Evolutionary conservation across 2,797 vertebrate genomes (phyloP), one percentile per base, ranked within the genome.

Genomic region (Euthynnus affinis): DNA sequence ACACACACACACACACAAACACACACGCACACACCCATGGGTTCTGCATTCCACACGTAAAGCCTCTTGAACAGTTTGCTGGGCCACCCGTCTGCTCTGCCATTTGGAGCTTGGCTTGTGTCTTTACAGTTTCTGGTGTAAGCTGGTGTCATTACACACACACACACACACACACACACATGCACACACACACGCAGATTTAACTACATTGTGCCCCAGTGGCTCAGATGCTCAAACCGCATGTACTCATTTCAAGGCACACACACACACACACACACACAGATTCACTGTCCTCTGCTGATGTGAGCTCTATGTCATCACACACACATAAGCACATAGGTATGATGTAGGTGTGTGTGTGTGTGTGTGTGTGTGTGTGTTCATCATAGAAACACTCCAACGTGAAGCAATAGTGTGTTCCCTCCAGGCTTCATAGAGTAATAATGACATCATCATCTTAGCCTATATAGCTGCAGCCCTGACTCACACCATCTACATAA

Each of bases 51-150:
- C 27, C 10, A 32, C 15, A 53, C 15, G 14, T 27, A 8, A 6
- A 52, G 49, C 57, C n/a, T n/a, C 40, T 34, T 29, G 37, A 73
- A 60, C 53, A 22, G n/a, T 74, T 44, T 62, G 71, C 32, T 10
- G 15, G 23, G 29, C 55, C 2, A 5, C 27, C 73, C 55, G 64
- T 82, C 76, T 82, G 80, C 27, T 53, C 27, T 15, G 42, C 57
- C 58, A 74, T 83, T 86, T 72, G 78, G 58, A 72, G 74, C 55
- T 52, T 58, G 9, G 63, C 52, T 71, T 71, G 57, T 15, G 81
- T 69, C 22, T 59, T 40, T 46, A 32, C 29, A 58, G 46, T n/a
- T 53, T 60, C 58, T 64, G 63, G 23, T 61, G 44, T 60, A 32
- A 40, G 29, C 34, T 37, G 37, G 37, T 37, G 37, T 37, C 37